Evolutionary conservation across 2,888 invertebrate genomes (phyloP).

Genomic region (Protophormia terraenovae): DNA sequence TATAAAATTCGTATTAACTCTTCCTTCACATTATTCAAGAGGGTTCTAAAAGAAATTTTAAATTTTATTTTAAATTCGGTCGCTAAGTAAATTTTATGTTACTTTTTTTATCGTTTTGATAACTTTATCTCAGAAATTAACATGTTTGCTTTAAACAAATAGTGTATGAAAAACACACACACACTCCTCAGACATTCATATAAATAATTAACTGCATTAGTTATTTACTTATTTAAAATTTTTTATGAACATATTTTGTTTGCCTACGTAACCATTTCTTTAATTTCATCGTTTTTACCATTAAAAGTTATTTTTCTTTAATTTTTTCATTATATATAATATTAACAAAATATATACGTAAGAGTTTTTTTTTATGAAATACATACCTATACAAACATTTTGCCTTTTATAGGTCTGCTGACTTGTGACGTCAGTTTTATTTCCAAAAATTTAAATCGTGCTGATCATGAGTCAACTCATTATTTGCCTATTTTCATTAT

Average conservation of each 20-base stretch:
- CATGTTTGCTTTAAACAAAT: neutral
- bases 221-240: neutral
- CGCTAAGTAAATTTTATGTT: neutral
- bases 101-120: conserved; percentile 29
- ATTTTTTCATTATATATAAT: neutral
- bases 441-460: conserved; percentile 18
- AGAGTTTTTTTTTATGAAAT: conserved; percentile 8
- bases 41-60: neutral
- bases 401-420: conserved; percentile 37
- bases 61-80: neutral
- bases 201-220: neutral
- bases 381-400: too few species aligned
- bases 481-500: neutral
- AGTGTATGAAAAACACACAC: neutral
- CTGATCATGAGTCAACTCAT: conserved; percentile 18
- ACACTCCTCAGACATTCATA: too few species aligned
- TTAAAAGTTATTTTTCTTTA: too few species aligned
- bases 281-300: neutral
- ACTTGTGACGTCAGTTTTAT: conserved; percentile 39
- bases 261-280: neutral
- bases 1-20: too few species aligned
- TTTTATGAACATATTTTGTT: neutral
- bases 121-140: conserved; percentile 18
- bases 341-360: neutral
- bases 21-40: neutral